Evolutionary conservation across 1,140 invertebrate species (phyloP).

Genomic region (Steinernema feltiae): DNA sequence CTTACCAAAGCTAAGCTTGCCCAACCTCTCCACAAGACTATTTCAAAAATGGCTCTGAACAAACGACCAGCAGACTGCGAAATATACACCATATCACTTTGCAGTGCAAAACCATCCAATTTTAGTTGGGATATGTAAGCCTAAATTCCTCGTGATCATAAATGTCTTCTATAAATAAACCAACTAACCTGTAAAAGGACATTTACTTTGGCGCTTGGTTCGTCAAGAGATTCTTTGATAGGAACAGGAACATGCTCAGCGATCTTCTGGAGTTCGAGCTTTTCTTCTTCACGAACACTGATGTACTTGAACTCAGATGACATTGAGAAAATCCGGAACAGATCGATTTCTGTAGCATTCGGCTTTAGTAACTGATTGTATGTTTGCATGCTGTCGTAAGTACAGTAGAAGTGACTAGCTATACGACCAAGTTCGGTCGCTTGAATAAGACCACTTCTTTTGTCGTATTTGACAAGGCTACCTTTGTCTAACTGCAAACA

Average conservation of each 20-base stretch:
- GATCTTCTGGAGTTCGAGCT: conserved; percentile 88
- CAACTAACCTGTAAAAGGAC: conserved; percentile 55
- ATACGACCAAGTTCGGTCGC: conserved; percentile 89
- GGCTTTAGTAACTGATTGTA: conserved; percentile 95
- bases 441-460: conserved; percentile 87
- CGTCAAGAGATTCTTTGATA: conserved; percentile 97
- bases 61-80: conserved; percentile 92
- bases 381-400: conserved; percentile 87
- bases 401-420: conserved; percentile 95
- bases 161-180: too few relatives aligned
- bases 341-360: conserved; percentile 90
- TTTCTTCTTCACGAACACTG: conserved; percentile 88
- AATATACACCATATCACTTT: conserved; percentile 99
- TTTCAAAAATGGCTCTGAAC: conserved; percentile 94
- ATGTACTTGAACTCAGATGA: conserved; percentile 88
- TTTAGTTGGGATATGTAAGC: conserved; percentile 98
- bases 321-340: conserved; percentile 97
- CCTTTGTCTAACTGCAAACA: conserved; percentile 81
- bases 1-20: conserved; percentile 66
- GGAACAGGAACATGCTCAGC: conserved; percentile 97
- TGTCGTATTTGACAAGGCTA: conserved; percentile 88
- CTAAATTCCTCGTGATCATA: too few relatives aligned
- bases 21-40: conserved; percentile 81
- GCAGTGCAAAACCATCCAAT: conserved; percentile 91
- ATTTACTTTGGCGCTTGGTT: conserved; percentile 81